Evolutionary conservation across 2,888 invertebrate species (phyloP), one percentile per base, ranked within the genome.

Genomic region (Dermolepida albohirtum): DNA sequence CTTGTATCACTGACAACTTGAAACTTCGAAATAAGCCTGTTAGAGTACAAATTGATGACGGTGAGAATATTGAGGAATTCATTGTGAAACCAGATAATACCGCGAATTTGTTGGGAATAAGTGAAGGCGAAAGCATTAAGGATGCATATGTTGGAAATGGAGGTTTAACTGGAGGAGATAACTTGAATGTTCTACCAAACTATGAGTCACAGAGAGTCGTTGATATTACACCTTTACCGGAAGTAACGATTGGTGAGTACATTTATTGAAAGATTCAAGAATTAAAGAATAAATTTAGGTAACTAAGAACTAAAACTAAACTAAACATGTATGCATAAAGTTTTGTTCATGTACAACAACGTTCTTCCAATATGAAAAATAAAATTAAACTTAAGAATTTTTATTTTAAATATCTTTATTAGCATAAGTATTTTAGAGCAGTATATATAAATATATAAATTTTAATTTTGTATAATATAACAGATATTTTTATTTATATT

Each of bases 1-100:
- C 90, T 64, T 92, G 92, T 76, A 86, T 86, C 71, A 88, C 89
- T 0, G 88, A 88, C 52, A 82, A 86, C 0, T 74, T 89, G 40
- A 82, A 84, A 22, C 80, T 88, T 0, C 85, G 86, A 75, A 87
- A 86, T 74, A 78, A 78, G 52, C 62, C 63, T 5, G 52, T 52
- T 11, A 62, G 14, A 8, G 40, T 49, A n/a, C 40, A 52, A 14
- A 64, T 55, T 12, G 76, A 77, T 52, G 74, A 75, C 5, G 75
- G 77, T 65, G 74, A 74, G 12, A 73, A 72, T 57, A 63, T 65
- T 12, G 71, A 71, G 29, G 52, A 69, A 11, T 69, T 57, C 27
- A 59, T 69, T 6, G 71, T 44, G 64, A 49, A 73, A 59, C 68
- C 74, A 29, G 57, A 73, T 68, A 10, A 67, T 76, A 44, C 52